Evolutionary conservation across 2,797 vertebrate species (phyloP), one percentile per base, ranked within the genome.

Genomic region (Coregonus ussuriensis): DNA sequence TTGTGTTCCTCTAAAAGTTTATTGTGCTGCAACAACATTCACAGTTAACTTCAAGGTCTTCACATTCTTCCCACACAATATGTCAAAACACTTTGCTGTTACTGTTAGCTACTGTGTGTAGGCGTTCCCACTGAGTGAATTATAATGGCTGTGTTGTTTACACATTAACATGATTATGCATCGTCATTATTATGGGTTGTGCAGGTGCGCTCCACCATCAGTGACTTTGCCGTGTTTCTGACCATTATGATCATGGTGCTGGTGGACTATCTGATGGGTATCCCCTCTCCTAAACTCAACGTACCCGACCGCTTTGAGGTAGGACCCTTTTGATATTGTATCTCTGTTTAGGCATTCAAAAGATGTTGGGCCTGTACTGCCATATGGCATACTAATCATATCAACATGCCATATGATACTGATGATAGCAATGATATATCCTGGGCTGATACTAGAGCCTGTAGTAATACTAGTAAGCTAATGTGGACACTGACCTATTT

Each of bases 301-400:
- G 98, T 99, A 84, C 98, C 98, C 74, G 96, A 99, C 87, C 97
- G 96, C 70, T 99, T 99, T 83, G 95, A 99, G 95, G 98, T 99
- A 95, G n/a, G 74, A 35, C 15, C 67, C 56, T 11, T 47, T 13
- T 47, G 41, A 1, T 7, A 41, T 15, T 21, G 33, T 70, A 7
- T 18, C 18, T 56, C 4, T 0, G 15, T 78, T 18, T n/a, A 51
- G 5, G 74, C 41, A 13, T 13, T 47, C 41, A 47, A 11, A 47
- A 47, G 41, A 3, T 0, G 41, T 2, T 3, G 35, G 4, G 35
- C 35, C 35, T 14, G 37, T n/a, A 47, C 16, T 37, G 4, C 14
- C 51, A n/a, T 47, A 67, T 18, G 71, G 14, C 41, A 25, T 9
- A 35, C 41, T 9, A 21, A 5, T 77, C 11, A 47, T 13, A 11